These are phyloP conservation scores for Mesocricetus auratus DNA, from an alignment of 2,113 vertebrate genomes.

Conservation along the genomic window DNA sequence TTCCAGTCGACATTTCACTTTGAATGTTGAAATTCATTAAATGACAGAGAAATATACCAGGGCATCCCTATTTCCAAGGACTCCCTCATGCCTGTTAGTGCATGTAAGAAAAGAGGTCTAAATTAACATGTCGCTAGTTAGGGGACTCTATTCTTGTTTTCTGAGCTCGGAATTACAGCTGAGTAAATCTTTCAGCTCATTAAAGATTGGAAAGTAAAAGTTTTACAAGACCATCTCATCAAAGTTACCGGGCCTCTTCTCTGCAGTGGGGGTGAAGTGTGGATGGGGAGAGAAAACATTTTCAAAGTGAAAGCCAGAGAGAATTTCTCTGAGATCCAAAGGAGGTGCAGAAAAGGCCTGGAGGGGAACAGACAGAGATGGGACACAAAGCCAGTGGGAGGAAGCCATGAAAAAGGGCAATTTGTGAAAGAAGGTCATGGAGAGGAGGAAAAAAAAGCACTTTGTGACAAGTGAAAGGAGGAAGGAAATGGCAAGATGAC, in stretches of 20 bases:
- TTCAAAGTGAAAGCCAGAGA: constrained; percentile 74
- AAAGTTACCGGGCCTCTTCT: constrained; percentile 83
- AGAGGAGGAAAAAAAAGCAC: constrained; percentile 66
- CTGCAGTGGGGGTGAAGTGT: constrained; percentile 68
- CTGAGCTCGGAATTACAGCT: constrained; percentile 87
- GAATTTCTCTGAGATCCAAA: constrained; percentile 78
- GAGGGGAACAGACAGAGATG: neutral
- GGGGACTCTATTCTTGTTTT: constrained; percentile 88
- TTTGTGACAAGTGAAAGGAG: neutral
- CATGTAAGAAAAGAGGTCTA: constrained; percentile 83
- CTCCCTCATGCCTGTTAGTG: constrained; percentile 81
- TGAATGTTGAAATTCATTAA: constrained; percentile 87
- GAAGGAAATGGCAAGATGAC: neutral
- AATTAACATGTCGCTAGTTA: constrained; percentile 88
- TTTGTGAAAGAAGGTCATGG: constrained; percentile 61
- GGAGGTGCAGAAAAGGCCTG: constrained; percentile 54
- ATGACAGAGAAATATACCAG: constrained; percentile 84
- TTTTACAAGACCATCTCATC: constrained; percentile 86
- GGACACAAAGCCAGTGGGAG: constrained; percentile 58
- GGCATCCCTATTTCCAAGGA: constrained; percentile 84
- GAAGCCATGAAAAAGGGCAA: constrained; percentile 33
- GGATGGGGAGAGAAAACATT: constrained; percentile 64
- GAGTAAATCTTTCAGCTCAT: constrained; percentile 90
- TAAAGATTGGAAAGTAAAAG: constrained; percentile 85
- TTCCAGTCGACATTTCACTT: constrained; percentile 79